Evolutionary conservation across 2,797 vertebrate species (phyloP).

Genomic region (Cephalopachus bancanus): DNA sequence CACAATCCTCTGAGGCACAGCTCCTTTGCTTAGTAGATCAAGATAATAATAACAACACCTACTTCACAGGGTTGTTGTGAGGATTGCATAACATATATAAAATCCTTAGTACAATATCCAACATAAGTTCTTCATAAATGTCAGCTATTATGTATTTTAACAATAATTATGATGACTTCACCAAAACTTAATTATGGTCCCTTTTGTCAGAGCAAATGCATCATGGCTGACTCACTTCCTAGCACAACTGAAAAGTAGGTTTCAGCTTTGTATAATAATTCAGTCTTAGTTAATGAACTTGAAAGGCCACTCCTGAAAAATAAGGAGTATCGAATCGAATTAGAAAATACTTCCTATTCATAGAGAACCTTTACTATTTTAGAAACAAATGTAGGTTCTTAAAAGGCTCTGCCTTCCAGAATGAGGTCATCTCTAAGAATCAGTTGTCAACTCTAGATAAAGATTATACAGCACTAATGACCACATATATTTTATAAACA

Average conservation of each 20-base stretch:
- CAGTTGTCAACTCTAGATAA: background rate
- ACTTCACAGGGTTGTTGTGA: background rate
- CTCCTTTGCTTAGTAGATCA: background rate
- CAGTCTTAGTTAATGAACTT: constrained; percentile 8
- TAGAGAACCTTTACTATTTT: background rate
- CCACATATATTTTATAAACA: background rate
- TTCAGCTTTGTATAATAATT: background rate
- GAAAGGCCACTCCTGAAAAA: background rate
- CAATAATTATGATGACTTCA: background rate
- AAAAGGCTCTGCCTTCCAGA: background rate
- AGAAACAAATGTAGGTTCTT: background rate
- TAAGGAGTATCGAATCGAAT: background rate
- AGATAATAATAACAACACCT: background rate
- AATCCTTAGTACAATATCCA: background rate
- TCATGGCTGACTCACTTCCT: background rate
- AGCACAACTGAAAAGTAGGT: background rate
- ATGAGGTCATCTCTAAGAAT: background rate
- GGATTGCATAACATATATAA: background rate
- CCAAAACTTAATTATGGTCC: background rate
- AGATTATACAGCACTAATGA: background rate
- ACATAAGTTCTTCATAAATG: background rate
- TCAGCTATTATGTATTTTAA: background rate
- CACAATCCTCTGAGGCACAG: background rate
- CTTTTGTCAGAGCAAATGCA: background rate
- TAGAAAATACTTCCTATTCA: background rate